phyloP scores from a whole-genome alignment of 2,113 vertebrate species.

The Dascyllus trimaculatus region DNA sequence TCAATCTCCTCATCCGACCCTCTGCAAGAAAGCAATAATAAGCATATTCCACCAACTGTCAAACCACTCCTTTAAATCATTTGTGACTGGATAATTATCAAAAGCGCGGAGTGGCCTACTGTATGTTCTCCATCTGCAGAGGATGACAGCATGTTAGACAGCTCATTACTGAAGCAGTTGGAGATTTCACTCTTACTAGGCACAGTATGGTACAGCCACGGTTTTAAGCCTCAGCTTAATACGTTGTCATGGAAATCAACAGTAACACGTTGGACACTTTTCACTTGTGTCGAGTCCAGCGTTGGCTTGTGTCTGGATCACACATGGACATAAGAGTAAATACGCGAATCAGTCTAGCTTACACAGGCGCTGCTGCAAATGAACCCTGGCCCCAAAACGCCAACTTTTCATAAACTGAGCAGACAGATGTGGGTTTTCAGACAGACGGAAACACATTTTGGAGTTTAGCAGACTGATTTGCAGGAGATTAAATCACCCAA shows the following conservation, averaged over 20 bases:
- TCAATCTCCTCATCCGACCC: too few species aligned
- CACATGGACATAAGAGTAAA: conserved; percentile 33
- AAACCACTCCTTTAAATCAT: conserved; percentile 22
- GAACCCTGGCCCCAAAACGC: neutral
- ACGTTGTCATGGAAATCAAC: conserved; percentile 81
- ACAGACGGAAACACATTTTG: conserved; percentile 1
- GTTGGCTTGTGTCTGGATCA: conserved; percentile 28
- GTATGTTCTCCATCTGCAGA: conserved; percentile 68
- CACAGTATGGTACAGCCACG: conserved; percentile 67
- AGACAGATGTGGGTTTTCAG: conserved; percentile 13
- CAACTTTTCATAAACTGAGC: conserved; percentile 15
- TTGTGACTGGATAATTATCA: conserved; percentile 45
- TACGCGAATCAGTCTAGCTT: conserved; percentile 28
- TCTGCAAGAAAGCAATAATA: neutral
- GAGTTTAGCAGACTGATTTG: neutral
- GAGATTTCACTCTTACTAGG: conserved; percentile 79
- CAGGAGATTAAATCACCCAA: conserved; percentile 17
- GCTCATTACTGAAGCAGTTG: conserved; percentile 81
- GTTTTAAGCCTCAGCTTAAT: conserved; percentile 72
- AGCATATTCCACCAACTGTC: conserved; percentile 21
- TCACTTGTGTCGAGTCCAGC: conserved; percentile 39
- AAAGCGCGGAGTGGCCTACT: conserved; percentile 47
- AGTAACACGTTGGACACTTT: conserved; percentile 70
- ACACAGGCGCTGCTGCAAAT: conserved; percentile 7
- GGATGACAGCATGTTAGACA: conserved; percentile 71